Conservation (phyloP, 2,888 invertebrate species). For the Pollenia angustigena region DNA sequence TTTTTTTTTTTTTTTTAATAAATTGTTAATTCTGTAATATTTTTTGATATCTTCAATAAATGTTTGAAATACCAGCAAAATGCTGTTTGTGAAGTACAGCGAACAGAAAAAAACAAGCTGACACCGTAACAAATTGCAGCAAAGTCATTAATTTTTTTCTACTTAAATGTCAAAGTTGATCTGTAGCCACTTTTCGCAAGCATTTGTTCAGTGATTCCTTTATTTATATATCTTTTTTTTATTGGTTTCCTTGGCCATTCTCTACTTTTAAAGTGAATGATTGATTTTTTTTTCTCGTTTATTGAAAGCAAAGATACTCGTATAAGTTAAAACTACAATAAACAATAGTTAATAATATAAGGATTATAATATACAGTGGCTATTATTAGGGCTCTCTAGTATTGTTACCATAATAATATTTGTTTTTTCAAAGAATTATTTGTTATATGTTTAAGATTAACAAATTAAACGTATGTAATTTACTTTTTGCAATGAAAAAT, state of each 20-base stretch:
- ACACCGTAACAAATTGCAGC: constrained; percentile 9
- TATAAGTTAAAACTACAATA: too few species aligned
- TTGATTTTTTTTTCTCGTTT: too few species aligned
- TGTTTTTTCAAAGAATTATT: too few species aligned
- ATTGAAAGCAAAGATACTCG: too few species aligned
- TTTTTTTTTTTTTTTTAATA: neutral
- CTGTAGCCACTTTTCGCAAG: constrained; percentile 61
- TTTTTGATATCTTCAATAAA: constrained; percentile 44
- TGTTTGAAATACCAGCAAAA: constrained; percentile 38
- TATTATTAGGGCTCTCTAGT: too few species aligned
- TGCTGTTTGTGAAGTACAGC: constrained; percentile 1
- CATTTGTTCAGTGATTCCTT: constrained; percentile 22
- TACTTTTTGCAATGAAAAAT: too few species aligned
- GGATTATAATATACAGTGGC: too few species aligned
- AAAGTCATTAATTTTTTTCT: constrained; percentile 33
- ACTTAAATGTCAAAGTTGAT: constrained; percentile 51
- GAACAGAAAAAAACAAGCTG: too few species aligned
- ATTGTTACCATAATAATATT: too few species aligned
- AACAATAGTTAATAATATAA: too few species aligned
- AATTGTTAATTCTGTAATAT: constrained; percentile 22
- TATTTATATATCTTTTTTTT: neutral
- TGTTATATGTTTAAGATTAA: too few species aligned
- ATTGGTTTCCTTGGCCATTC: constrained; percentile 15
- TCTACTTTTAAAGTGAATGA: constrained; percentile 62
- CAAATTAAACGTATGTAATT: too few species aligned